Base-by-base conservation (phyloP, 2,888 invertebrate genomes). In the Nebria brevicollis region DNA sequence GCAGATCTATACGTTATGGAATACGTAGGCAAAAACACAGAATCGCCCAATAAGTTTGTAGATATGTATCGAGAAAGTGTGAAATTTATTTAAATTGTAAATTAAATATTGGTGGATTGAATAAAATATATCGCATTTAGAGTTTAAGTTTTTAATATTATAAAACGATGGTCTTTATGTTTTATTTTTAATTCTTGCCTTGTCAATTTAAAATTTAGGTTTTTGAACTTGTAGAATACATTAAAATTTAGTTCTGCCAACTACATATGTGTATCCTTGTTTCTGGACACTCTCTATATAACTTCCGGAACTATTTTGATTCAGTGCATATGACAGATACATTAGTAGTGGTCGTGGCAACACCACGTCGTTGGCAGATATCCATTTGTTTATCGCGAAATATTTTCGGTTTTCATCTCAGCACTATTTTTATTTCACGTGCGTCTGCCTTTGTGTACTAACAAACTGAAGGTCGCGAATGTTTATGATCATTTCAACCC, bases 291-390 rank as follows among this genome's bases (percentile, higher is more conserved):
- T 54, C 54, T 54, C 6, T 54, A 11, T 54, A 54, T 54, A 54
- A 11, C 54, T 8, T 8, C 54, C 77, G 77, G 72, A 78, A 78
- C 78, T 79, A 79, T 79, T 79, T 79, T 79, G 66, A 75, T 72
- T 43, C 66, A 13, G 79, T 20, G 65, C 73, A 78, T 66, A 73
- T 15, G 68, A 26, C 25, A 43, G 15, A n/a, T 25, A n/a, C 79
- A 43, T 54, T 54, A 75, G 26, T 68, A 34, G 34, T 34, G 34
- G 34, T 64, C 43, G 73, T 78, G 43, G 26, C 65, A 54, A 11
- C 8, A 13, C 54, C 8, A 68, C 68, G 68, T 8, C 1, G 72
- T 80, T 80, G 80, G 80, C 80, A 75, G 11, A 41, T n/a, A 41
- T 25, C 72, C 25, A 26, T 80, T 68, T 72, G 75, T 65, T n/a